phyloP scores from a whole-genome alignment of 35 echinoderm and acorn worm species.

The Eucidaris tribuloides region DNA sequence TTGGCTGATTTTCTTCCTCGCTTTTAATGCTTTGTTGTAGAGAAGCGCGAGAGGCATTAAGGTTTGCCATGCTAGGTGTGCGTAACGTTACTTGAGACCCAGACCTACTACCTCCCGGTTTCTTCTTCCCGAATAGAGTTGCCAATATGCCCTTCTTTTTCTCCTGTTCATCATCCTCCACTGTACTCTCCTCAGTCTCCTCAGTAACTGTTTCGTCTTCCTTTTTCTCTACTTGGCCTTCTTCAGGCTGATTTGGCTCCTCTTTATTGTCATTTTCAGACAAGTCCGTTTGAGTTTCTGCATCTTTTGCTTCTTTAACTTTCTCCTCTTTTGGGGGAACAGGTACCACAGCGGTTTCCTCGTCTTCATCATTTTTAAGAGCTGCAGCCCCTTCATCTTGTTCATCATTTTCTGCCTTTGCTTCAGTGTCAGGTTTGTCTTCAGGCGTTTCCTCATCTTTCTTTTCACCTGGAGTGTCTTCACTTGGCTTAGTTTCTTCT shows the following conservation, averaged over 20 bases:
- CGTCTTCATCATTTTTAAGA: no score
- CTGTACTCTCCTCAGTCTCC: no score
- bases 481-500: background rate
- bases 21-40: background rate
- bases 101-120: background rate
- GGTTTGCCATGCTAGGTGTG: background rate
- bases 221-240: no score
- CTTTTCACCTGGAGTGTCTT: background rate
- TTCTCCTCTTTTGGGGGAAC: no score
- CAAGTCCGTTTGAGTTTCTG: background rate
- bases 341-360: no score
- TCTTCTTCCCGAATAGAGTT: background rate
- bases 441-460: background rate
- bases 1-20: background rate
- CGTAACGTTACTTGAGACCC: background rate
- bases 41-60: background rate
- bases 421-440: background rate
- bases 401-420: background rate
- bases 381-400: background rate
- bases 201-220: no score
- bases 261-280: background rate
- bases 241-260: background rate
- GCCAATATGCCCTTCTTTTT: background rate
- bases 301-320: no score
- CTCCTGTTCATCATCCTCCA: slow-evolving; percentile 4